These are phyloP conservation scores for Morone saxatilis DNA, from an alignment of 2,113 vertebrate species.

Conservation along the genomic window DNA sequence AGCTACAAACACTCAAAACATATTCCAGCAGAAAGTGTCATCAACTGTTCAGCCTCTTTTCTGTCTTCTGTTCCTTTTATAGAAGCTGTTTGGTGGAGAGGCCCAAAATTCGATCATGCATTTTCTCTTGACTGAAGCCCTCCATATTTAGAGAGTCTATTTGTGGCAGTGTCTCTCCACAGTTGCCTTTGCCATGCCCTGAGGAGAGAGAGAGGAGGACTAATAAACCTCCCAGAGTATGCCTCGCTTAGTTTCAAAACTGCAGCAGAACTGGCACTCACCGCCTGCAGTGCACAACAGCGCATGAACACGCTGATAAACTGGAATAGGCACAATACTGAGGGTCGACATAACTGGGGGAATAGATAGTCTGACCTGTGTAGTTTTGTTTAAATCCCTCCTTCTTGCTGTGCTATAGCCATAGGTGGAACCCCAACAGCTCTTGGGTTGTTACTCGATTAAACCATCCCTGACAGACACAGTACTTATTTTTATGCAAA, in stretches of 20 bases:
- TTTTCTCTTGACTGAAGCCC: slow-evolving; percentile 70
- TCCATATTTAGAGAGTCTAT: slow-evolving; percentile 83
- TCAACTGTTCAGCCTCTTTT: slow-evolving; percentile 39
- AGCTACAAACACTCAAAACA: slow-evolving; percentile 33
- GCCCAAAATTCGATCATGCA: slow-evolving; percentile 71
- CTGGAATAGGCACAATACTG: slow-evolving; percentile 30
- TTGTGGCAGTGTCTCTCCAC: slow-evolving; percentile 75
- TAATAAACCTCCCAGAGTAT: slow-evolving; percentile 77
- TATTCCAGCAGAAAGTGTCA: slow-evolving; percentile 40
- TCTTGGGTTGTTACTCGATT: background rate
- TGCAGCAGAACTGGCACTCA: slow-evolving; percentile 66
- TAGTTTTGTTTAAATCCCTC: slow-evolving; percentile 15
- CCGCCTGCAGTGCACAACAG: slow-evolving; percentile 68
- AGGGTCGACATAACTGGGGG: slow-evolving; percentile 39
- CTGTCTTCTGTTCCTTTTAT: slow-evolving; percentile 63
- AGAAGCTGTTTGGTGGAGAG: slow-evolving; percentile 62
- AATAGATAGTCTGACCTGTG: slow-evolving; percentile 36
- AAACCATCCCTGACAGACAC: background rate
- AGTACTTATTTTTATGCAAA: too few relatives aligned
- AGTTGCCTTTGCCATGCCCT: slow-evolving; percentile 75
- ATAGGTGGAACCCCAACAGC: background rate
- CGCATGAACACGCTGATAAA: slow-evolving; percentile 46
- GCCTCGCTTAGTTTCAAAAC: slow-evolving; percentile 74
- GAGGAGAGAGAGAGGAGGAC: slow-evolving; percentile 64
- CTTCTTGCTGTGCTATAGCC: background rate